Conservation (phyloP, 2,797 vertebrate genomes). For the Pipistrellus kuhlii region DNA sequence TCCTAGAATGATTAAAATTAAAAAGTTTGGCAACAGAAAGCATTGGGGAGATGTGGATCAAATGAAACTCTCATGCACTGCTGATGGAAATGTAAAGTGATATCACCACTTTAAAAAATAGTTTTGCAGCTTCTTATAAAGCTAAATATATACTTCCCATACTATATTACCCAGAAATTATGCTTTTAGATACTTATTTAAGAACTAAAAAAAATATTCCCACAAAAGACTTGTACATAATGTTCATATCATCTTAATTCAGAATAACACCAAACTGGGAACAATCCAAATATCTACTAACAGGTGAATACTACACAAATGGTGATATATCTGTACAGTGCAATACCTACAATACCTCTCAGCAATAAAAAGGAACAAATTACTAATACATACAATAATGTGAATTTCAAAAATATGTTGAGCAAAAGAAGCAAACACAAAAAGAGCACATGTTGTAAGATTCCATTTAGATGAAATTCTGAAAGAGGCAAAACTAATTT, state of each 20-base stretch:
- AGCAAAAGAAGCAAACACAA: slow-evolving; percentile 33
- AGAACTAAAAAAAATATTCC: background rate
- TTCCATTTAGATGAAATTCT: slow-evolving; percentile 55
- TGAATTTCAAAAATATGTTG: slow-evolving; percentile 34
- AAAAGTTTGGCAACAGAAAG: background rate
- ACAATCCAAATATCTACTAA: background rate
- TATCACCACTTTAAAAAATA: slow-evolving; percentile 46
- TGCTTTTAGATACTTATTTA: slow-evolving; percentile 29
- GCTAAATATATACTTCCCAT: background rate
- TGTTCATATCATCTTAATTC: slow-evolving; percentile 14
- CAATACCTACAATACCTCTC: background rate
- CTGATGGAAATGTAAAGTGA: background rate
- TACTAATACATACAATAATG: background rate
- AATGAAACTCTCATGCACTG: background rate
- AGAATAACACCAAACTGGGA: slow-evolving; percentile 12
- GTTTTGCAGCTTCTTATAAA: slow-evolving; percentile 45
- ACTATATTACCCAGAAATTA: background rate
- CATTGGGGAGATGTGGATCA: background rate
- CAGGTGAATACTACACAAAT: background rate
- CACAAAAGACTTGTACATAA: background rate
- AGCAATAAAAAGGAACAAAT: slow-evolving; percentile 23
- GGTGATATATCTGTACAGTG: background rate
- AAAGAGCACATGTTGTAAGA: background rate
- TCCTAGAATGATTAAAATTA: background rate
- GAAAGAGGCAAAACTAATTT: slow-evolving; percentile 57